Base-by-base conservation (phyloP, 2,113 vertebrate genomes). In the Alouatta palliata region DNA sequence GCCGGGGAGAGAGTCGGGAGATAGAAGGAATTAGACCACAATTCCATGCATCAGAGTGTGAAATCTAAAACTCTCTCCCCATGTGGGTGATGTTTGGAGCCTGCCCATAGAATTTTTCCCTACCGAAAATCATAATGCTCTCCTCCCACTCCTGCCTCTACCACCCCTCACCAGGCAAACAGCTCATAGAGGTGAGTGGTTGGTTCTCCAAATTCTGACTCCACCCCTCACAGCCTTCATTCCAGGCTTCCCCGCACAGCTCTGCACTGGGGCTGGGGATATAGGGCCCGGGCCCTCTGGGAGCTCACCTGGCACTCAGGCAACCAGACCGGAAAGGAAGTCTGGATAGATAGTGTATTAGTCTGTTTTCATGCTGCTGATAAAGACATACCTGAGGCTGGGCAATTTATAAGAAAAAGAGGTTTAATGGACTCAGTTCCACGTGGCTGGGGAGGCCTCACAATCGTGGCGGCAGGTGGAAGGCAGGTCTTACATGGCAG, bases 1-100 rank as follows among this genome's bases (percentile, higher is more conserved):
- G 25, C 52, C 9, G 16, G 35, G 21, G 66, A 68, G 58, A 30
- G 0, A 1, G 27, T 1, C 2, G 13, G 6, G n/a, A 61, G 25
- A 82, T 17, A n/a, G n/a, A n/a, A n/a, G 90, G 3, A 68, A 32
- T 23, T 37, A 47, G 19, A 13, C 8, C n/a, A 14, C 0, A 8
- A 30, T 4, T 87, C 56, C 68, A 8, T 9, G 5, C 7, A 56
- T 52, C 32, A 1, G 11, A 35, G 35, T 6, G 7, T 20, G 76
- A 68, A 70, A 32, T 5, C 30, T 19, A 17, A 68, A 40, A 70
- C 37, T 32, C 37, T 68, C 27, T 66, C 30, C 37, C 43, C 0
- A 1, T 2, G 27, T 8, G 20, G 19, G 40, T 16, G 32, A 77
- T 8, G 27, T 12, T 8, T 11, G 27, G 30, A 43, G 54, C 47